Evolutionary conservation across 2,797 vertebrate genomes (phyloP).

Genomic region (Sebastes vulpes): DNA sequence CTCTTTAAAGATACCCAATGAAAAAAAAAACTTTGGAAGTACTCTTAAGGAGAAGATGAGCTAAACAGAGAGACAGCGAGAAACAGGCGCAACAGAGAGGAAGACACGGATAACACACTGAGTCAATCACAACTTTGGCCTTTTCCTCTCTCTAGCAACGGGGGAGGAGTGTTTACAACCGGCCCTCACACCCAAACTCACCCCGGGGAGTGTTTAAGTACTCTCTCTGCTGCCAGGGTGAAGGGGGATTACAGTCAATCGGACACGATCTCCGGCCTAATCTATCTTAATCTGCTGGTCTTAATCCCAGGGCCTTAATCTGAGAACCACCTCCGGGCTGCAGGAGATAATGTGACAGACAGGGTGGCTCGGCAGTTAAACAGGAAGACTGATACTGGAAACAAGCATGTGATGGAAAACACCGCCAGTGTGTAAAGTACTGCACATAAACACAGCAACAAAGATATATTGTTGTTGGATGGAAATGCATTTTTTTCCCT

Average conservation of each 20-base stretch:
- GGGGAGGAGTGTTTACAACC: constrained; percentile 34
- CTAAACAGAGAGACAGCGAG: background rate
- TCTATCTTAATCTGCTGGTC: constrained; percentile 82
- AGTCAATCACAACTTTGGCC: constrained; percentile 28
- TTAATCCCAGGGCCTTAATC: constrained; percentile 82
- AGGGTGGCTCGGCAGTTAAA: constrained; percentile 42
- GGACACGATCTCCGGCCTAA: constrained; percentile 83
- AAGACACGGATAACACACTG: constrained; percentile 1
- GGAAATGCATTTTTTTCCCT: background rate
- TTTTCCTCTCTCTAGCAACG: constrained; percentile 36
- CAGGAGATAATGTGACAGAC: constrained; percentile 68
- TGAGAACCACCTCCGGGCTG: constrained; percentile 76
- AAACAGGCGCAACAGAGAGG: constrained; percentile 8
- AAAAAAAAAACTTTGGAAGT: background rate
- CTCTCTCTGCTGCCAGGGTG: constrained; percentile 51
- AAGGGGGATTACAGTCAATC: constrained; percentile 82
- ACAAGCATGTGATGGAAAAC: constrained; percentile 32
- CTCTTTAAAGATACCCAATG: background rate
- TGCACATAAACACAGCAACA: background rate
- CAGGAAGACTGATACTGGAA: constrained; percentile 34
- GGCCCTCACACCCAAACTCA: constrained; percentile 30
- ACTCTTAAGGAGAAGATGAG: background rate
- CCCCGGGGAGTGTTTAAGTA: constrained; percentile 56
- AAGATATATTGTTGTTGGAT: background rate
- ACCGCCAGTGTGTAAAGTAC: background rate